These are phyloP conservation scores for Synergus umbraculus DNA, from an alignment of 2,888 invertebrate genomes.

Conservation along the genomic window DNA sequence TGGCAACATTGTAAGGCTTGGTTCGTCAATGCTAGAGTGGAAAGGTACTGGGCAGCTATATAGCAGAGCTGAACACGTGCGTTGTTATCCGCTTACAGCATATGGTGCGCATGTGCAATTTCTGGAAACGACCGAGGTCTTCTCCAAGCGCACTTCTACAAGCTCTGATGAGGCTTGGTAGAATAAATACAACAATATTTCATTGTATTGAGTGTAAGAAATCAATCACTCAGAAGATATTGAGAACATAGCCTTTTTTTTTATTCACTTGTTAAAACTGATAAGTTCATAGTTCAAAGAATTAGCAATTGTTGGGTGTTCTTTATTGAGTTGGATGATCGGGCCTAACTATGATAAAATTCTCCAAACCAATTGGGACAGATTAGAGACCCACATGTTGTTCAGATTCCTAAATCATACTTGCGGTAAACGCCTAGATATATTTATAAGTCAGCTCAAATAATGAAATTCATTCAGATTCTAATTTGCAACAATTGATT, in stretches of 20 bases:
- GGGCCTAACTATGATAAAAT: too few relatives aligned
- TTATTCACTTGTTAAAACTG: background rate
- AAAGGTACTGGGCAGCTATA: background rate
- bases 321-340: too few relatives aligned
- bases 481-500: too few relatives aligned
- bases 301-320: too few relatives aligned
- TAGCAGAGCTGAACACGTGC: background rate
- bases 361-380: too few relatives aligned
- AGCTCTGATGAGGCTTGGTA: background rate
- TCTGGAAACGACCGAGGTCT: background rate
- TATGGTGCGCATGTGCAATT: conserved; percentile 11
- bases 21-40: conserved; percentile 29
- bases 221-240: background rate
- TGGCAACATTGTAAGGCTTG: conserved; percentile 32
- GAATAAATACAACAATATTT: background rate
- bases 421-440: too few relatives aligned
- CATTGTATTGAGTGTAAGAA: background rate
- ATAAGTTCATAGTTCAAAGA: too few relatives aligned
- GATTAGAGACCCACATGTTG: too few relatives aligned
- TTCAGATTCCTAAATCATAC: too few relatives aligned
- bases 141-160: background rate
- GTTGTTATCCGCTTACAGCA: background rate
- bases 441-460: too few relatives aligned
- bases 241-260: background rate
- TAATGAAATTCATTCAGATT: too few relatives aligned